Evolutionary conservation across 1,140 invertebrate genomes (phyloP).

Genomic region (Drosophila seguyi): DNA sequence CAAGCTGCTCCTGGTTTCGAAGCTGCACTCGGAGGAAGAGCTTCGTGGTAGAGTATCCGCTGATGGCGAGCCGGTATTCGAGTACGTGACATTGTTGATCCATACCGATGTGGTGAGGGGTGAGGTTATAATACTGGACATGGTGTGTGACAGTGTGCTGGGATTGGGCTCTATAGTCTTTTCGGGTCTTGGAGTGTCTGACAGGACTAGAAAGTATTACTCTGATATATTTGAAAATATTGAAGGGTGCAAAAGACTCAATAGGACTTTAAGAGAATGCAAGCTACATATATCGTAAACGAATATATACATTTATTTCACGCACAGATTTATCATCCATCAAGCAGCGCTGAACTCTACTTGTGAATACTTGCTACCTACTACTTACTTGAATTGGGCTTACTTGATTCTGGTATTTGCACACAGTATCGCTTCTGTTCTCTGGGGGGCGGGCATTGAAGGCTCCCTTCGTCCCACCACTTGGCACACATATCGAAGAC

Average conservation of each 20-base stretch:
- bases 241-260: background rate
- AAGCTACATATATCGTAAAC: too few relatives aligned
- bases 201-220: background rate
- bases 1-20: background rate
- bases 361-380: background rate
- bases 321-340: background rate
- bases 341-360: background rate
- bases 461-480: conserved; percentile 8
- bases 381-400: conserved; percentile 5
- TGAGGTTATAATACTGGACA: background rate
- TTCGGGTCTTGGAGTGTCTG: background rate
- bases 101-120: background rate
- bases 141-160: background rate
- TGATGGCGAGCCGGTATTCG: too few relatives aligned
- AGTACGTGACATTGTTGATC: background rate
- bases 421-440: background rate
- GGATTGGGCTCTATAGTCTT: background rate
- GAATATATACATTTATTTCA: background rate
- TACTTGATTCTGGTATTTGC: conserved; percentile 6
- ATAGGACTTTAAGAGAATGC: background rate
- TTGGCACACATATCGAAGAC: conserved; percentile 25
- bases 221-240: background rate
- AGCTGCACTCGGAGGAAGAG: background rate
- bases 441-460: background rate
- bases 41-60: too few relatives aligned